These are phyloP conservation scores for Porites rus DNA, from an alignment of 92 coral and sea anemone species.

Conservation along the genomic window DNA sequence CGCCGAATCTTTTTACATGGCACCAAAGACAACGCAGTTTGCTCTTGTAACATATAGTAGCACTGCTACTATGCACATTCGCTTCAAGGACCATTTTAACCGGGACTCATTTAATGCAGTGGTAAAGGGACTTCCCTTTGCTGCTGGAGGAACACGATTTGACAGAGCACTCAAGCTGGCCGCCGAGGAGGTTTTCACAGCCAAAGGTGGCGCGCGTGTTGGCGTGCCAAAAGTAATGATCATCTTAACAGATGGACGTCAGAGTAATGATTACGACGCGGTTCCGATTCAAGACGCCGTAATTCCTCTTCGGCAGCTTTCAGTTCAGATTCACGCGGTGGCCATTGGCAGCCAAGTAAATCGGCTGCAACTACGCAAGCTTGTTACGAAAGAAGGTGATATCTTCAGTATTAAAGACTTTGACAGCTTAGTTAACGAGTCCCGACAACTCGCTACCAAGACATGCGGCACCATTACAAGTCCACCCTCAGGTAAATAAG, in stretches of 20 bases:
- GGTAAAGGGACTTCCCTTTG: slow-evolving; percentile 27
- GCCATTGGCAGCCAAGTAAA: slow-evolving; percentile 57
- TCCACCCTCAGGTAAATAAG: slow-evolving; percentile 37
- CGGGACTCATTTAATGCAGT: slow-evolving; percentile 24
- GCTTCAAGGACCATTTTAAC: slow-evolving; percentile 33
- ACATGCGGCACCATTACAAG: slow-evolving; percentile 57
- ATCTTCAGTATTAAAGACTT: slow-evolving; percentile 71
- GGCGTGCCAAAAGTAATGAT: slow-evolving; percentile 75
- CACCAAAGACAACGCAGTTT: slow-evolving; percentile 72
- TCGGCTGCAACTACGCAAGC: slow-evolving; percentile 58
- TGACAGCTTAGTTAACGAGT: slow-evolving; percentile 65
- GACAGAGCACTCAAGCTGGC: slow-evolving; percentile 48
- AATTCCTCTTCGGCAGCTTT: slow-evolving; percentile 53
- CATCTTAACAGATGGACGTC: slow-evolving; percentile 67
- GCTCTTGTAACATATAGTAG: slow-evolving; percentile 84
- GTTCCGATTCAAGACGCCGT: slow-evolving; percentile 70
- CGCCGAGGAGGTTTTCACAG: slow-evolving; percentile 36
- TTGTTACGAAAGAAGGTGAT: slow-evolving; percentile 69
- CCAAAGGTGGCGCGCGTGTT: slow-evolving; percentile 43
- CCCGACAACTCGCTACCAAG: slow-evolving; percentile 60
- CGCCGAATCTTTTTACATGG: slow-evolving; percentile 72
- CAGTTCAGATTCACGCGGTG: slow-evolving; percentile 39
- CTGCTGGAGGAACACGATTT: slow-evolving; percentile 44
- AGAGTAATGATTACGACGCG: slow-evolving; percentile 61
- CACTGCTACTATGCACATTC: slow-evolving; percentile 51